These are phyloP conservation scores for Listronotus bonariensis DNA, from an alignment of 1,140 invertebrate species.

Conservation along the genomic window DNA sequence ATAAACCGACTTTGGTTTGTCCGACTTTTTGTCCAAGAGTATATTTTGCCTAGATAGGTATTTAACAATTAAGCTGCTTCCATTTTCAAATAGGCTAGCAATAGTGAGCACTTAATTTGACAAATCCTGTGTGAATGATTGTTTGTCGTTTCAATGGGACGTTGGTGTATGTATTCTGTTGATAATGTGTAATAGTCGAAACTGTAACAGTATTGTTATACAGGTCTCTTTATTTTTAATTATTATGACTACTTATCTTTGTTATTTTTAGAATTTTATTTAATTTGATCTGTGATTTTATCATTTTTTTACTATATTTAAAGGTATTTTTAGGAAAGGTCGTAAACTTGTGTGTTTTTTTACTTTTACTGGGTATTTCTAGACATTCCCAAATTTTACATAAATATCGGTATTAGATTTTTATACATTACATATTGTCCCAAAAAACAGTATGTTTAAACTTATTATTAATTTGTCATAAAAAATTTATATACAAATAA, in stretches of 20 bases:
- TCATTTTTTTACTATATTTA: conserved; percentile 22
- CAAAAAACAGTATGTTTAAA: too few species aligned
- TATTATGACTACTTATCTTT: conserved; percentile 14
- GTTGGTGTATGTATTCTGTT: not conserved
- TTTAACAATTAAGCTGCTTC: too few species aligned
- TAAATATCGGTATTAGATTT: not conserved
- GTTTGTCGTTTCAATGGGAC: too few species aligned
- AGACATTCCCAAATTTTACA: conserved; percentile 32
- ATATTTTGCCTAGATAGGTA: too few species aligned
- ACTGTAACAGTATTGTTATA: conserved; percentile 3
- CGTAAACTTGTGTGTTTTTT: conserved; percentile 10
- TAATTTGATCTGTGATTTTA: conserved; percentile 34
- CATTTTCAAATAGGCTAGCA: too few species aligned
- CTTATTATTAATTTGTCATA: too few species aligned
- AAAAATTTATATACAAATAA: too few species aligned
- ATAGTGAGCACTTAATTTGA: too few species aligned
- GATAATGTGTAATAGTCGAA: not conserved
- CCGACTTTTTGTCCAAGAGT: too few species aligned
- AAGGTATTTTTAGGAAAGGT: not conserved
- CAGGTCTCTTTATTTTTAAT: conserved; percentile 10
- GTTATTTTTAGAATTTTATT: conserved; percentile 14
- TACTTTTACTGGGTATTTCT: conserved; percentile 21
- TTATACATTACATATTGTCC: not conserved
- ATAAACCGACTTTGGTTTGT: too few species aligned
- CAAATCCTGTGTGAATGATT: too few species aligned